phyloP scores from a whole-genome alignment of 2,888 invertebrate genomes.

The Leucoma salicis region DNA sequence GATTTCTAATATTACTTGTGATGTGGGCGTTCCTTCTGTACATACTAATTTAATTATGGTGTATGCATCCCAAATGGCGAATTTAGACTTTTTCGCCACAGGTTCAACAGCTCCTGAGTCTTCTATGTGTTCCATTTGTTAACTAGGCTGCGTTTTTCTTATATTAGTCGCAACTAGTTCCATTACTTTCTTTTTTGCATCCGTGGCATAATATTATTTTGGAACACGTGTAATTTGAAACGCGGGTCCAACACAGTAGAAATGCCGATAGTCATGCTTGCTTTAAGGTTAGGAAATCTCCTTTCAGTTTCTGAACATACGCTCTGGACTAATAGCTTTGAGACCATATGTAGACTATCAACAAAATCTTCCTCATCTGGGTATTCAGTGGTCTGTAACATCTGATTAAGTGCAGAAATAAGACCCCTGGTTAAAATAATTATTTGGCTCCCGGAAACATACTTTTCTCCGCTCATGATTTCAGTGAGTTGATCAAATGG shows the following conservation, averaged over 20 bases:
- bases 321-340: constrained; percentile 4
- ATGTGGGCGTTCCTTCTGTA: background rate
- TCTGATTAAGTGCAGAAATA: constrained; percentile 11
- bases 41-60: background rate
- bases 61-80: background rate
- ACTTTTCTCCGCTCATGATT: constrained; percentile 31
- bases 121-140: background rate
- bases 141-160: constrained; percentile 7
- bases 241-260: constrained; percentile 12
- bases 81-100: background rate
- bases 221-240: constrained; percentile 14
- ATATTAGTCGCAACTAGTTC: background rate
- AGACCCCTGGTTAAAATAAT: constrained; percentile 26
- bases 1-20: background rate
- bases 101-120: background rate
- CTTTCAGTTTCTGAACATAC: constrained; percentile 13
- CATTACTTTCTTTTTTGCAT: background rate
- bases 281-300: constrained; percentile 13
- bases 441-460: constrained; percentile 22
- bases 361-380: constrained; percentile 1
- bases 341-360: constrained; percentile 6
- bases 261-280: constrained; percentile 14
- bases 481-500: constrained; percentile 33
- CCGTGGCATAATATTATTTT: constrained; percentile 1
- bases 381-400: constrained; percentile 5